phyloP scores from a whole-genome alignment of 2,888 invertebrate genomes.

The Norana najaformis region DNA sequence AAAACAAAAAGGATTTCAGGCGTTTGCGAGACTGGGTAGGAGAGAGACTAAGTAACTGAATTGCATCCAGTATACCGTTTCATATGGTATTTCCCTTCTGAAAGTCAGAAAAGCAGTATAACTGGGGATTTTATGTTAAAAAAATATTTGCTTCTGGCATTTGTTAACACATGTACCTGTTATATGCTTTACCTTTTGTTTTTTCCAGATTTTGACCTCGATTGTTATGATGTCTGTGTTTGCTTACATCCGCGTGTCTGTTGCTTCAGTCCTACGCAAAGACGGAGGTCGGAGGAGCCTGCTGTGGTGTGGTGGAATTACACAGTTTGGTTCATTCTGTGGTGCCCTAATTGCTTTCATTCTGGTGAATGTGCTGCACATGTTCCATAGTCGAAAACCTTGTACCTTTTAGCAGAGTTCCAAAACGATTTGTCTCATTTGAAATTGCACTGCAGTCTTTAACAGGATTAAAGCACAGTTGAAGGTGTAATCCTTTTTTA shows the following conservation, averaged over 20 bases:
- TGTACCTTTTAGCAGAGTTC: neutral
- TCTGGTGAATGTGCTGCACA: constrained; percentile 69
- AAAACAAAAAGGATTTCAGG: too few relatives aligned
- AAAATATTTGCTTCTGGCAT: too few relatives aligned
- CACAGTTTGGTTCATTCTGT: constrained; percentile 77
- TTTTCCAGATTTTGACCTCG: constrained; percentile 67
- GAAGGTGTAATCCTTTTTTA: neutral
- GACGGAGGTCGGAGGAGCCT: constrained; percentile 75
- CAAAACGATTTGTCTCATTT: too few relatives aligned
- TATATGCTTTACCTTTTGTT: neutral
- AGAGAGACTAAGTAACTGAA: too few relatives aligned
- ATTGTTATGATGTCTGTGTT: constrained; percentile 71
- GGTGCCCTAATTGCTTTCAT: constrained; percentile 76
- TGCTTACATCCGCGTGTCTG: constrained; percentile 79
- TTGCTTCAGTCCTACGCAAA: constrained; percentile 72
- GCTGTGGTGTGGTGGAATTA: constrained; percentile 76
- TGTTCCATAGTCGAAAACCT: constrained; percentile 36
- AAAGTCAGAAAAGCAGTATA: too few relatives aligned
- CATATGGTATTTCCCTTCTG: too few relatives aligned
- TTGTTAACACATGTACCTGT: too few relatives aligned
- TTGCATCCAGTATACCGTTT: too few relatives aligned
- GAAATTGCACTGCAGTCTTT: too few relatives aligned
- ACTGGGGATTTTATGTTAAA: neutral
- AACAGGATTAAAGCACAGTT: too few relatives aligned
- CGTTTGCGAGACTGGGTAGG: too few relatives aligned